A percentile compares a stretch with the other conserved stretches of the same genome.
phyloP scores from a whole-genome alignment of 2,888 invertebrate genomes.

The Synergus itoensis region DNA sequence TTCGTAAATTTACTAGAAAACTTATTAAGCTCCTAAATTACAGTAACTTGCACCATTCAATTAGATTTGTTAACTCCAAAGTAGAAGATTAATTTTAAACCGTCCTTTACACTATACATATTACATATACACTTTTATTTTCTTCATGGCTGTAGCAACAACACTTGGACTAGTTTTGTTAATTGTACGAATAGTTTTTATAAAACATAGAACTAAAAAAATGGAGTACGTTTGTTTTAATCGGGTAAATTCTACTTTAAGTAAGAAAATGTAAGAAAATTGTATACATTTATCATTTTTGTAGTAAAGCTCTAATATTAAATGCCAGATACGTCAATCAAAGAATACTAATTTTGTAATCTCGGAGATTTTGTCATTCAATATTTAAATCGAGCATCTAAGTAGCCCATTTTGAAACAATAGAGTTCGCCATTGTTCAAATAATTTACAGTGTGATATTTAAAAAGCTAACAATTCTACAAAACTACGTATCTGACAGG shows the following conservation, averaged over 20 bases:
- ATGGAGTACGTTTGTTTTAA: background rate
- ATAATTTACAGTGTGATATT: conserved; percentile 20
- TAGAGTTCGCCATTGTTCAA: background rate
- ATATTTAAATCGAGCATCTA: background rate
- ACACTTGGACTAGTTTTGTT: conserved; percentile 1
- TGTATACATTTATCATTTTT: background rate
- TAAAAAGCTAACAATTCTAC: conserved; percentile 9
- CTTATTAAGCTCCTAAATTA: background rate
- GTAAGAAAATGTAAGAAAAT: conserved; percentile 6
- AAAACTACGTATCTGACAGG: conserved; percentile 63
- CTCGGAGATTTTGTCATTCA: background rate
- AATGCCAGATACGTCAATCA: background rate
- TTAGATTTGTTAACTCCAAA: background rate
- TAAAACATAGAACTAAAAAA: background rate
- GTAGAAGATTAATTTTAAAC: too few relatives aligned
- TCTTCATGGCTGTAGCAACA: background rate
- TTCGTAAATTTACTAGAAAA: too few relatives aligned
- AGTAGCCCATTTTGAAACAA: conserved; percentile 6
- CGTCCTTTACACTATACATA: background rate
- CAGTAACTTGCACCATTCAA: background rate
- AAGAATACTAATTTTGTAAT: background rate
- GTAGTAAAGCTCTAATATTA: background rate
- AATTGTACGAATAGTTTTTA: conserved; percentile 5
- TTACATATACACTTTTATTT: background rate
- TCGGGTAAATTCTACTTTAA: background rate